phyloP scores from a whole-genome alignment of 2,888 invertebrate genomes.

The Caenorhabditis zanzibari region DNA sequence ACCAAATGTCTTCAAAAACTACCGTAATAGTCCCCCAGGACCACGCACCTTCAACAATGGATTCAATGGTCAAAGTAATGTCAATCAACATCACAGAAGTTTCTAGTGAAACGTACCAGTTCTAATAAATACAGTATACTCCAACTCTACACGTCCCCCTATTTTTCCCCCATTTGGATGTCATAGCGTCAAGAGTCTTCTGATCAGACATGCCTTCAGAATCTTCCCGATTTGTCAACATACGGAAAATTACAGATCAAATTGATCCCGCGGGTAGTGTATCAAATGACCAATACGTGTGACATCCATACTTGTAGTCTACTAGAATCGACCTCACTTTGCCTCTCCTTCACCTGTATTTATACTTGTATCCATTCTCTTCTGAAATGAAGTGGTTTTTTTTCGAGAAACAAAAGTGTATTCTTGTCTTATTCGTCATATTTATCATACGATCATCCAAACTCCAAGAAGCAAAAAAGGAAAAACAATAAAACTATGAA shows the following conservation, averaged over 20 bases:
- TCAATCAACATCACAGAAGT: too few relatives aligned
- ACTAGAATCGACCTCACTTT: neutral
- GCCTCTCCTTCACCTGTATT: neutral
- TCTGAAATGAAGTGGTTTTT: neutral
- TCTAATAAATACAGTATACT: neutral
- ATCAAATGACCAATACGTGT: neutral
- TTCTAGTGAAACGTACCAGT: too few relatives aligned
- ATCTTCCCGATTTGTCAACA: neutral
- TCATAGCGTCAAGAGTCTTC: neutral
- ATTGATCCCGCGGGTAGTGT: neutral
- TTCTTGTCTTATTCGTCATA: neutral
- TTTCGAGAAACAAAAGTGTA: neutral
- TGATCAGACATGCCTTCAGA: neutral
- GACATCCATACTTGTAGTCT: neutral
- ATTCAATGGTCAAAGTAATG: too few relatives aligned
- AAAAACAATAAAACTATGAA: slow-evolving; percentile 11
- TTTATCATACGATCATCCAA: neutral
- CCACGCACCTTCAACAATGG: too few relatives aligned
- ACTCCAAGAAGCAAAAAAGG: too few relatives aligned
- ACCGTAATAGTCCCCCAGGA: too few relatives aligned
- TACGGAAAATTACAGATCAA: neutral
- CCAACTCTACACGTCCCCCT: neutral
- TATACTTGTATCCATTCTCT: slow-evolving; percentile 1
- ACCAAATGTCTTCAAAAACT: too few relatives aligned
- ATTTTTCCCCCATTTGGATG: neutral